Evolutionary conservation across 2,113 vertebrate genomes (phyloP).

Genomic region (Gracilinanus agilis): DNA sequence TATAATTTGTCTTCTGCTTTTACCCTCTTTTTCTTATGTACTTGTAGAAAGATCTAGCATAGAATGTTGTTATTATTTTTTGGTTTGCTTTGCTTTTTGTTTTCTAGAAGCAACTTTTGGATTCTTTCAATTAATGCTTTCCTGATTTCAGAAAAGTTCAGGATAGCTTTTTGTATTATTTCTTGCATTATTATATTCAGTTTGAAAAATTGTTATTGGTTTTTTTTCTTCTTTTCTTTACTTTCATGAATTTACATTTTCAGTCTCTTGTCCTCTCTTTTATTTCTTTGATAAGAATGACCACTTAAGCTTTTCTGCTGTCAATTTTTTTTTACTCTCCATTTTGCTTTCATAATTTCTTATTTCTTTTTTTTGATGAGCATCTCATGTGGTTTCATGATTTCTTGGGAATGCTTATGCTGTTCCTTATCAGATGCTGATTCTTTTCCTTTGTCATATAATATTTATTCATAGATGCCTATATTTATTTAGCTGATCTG

Average conservation of each 20-base stretch:
- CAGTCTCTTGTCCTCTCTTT: background rate
- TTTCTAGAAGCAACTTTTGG: background rate
- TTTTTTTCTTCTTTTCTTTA: background rate
- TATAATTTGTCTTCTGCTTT: background rate
- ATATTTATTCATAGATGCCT: background rate
- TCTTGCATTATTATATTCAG: background rate
- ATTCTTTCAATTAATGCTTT: background rate
- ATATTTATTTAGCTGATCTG: background rate
- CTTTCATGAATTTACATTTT: background rate
- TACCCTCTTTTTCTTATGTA: background rate
- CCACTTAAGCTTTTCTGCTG: background rate
- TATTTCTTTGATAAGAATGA: background rate
- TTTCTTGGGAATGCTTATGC: background rate
- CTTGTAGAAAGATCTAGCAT: background rate
- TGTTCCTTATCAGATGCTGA: background rate
- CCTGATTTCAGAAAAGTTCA: background rate
- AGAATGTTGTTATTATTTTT: background rate
- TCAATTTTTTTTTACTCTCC: background rate
- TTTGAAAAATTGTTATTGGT: too few species aligned
- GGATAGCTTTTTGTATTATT: background rate
- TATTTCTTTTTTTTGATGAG: background rate
- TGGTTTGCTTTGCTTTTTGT: background rate
- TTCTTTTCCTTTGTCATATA: background rate
- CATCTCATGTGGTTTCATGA: background rate
- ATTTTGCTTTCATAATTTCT: background rate